Evolutionary conservation across 2,113 vertebrate species (phyloP).

Genomic region (Nesospiza acunhae): DNA sequence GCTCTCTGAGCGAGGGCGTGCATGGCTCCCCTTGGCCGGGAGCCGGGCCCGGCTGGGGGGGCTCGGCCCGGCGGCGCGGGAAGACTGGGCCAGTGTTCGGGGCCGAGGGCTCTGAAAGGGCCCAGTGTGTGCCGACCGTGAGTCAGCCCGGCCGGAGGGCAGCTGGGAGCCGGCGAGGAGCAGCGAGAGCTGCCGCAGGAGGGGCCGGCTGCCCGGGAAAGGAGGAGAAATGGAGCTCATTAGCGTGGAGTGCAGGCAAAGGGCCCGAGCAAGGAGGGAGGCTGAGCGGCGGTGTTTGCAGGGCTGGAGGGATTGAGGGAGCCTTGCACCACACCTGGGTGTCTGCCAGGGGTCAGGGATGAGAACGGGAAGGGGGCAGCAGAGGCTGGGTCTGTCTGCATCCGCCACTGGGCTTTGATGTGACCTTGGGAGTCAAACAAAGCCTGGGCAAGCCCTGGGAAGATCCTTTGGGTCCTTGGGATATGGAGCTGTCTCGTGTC

Average conservation of each 20-base stretch:
- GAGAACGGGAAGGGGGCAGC: accelerated
- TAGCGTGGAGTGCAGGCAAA: not conserved
- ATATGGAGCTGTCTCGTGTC: not conserved
- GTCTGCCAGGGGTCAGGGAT: not conserved
- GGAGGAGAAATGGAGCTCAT: not conserved
- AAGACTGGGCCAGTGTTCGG: slow-evolving; percentile 73
- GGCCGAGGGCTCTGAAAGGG: slow-evolving; percentile 70
- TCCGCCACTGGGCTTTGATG: accelerated
- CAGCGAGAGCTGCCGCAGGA: not conserved
- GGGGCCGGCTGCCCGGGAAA: not conserved
- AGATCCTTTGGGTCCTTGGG: not conserved
- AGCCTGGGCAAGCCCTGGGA: not conserved
- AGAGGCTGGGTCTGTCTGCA: accelerated
- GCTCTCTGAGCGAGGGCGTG: slow-evolving; percentile 20
- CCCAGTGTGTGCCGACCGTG: slow-evolving; percentile 66
- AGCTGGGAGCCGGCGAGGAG: not conserved
- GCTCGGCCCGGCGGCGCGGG: not conserved
- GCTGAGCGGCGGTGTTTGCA: not conserved
- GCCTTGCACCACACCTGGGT: accelerated
- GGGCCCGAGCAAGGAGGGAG: not conserved
- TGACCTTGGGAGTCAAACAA: not conserved
- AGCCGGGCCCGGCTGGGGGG: slow-evolving; percentile 5
- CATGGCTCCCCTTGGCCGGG: slow-evolving; percentile 25
- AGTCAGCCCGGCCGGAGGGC: slow-evolving; percentile 34
- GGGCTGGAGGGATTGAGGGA: not conserved